phyloP scores from a whole-genome alignment of 2,888 invertebrate genomes.

The Melanostoma scalare region DNA sequence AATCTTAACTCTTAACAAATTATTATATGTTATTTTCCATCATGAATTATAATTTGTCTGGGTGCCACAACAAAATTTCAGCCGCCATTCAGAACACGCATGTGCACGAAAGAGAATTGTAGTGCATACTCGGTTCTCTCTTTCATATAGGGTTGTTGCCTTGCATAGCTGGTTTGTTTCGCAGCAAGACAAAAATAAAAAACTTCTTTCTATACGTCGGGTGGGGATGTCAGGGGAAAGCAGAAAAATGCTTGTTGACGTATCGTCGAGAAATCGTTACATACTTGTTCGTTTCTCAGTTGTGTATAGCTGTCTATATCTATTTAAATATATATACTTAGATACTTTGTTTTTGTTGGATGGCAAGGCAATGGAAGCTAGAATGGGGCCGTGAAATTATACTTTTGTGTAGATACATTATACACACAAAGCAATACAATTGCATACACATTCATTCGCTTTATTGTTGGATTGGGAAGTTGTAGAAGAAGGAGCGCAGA shows the following conservation, averaged over 20 bases:
- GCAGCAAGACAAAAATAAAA: conserved; percentile 3
- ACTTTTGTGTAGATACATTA: too few species aligned
- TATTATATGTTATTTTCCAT: neutral
- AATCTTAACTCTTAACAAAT: conserved; percentile 1
- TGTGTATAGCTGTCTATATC: too few species aligned
- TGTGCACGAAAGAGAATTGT: conserved; percentile 38
- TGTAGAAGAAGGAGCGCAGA: too few species aligned
- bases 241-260: neutral
- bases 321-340: too few species aligned
- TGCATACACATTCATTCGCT: too few species aligned
- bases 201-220: neutral
- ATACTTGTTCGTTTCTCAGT: too few species aligned
- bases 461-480: too few species aligned
- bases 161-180: conserved; percentile 21
- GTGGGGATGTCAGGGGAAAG: neutral
- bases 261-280: too few species aligned
- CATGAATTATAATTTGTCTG: neutral
- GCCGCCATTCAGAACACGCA: conserved; percentile 24
- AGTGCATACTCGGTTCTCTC: conserved; percentile 21
- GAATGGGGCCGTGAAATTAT: too few species aligned
- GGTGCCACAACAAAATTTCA: conserved; percentile 12
- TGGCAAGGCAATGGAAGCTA: too few species aligned
- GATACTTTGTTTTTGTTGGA: too few species aligned
- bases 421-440: too few species aligned
- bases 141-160: conserved; percentile 25